A percentile compares a stretch with the other conserved stretches of the same genome.
phyloP scores from a whole-genome alignment of 2,888 invertebrate genomes.

The Erebia palarica region DNA sequence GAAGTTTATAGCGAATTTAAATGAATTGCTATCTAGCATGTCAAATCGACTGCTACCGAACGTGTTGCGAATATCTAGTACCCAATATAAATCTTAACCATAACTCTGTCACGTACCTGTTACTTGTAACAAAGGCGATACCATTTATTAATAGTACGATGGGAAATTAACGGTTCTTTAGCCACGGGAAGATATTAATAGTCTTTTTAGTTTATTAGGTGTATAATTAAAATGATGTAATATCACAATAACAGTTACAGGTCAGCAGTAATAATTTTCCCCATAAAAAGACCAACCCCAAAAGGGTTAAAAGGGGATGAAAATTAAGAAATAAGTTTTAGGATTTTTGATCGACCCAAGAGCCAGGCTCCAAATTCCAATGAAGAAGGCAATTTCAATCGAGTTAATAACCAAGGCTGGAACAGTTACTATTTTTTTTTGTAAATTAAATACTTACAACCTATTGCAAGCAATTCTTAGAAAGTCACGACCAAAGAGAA shows the following conservation, averaged over 20 bases:
- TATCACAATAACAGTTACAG: too few species aligned
- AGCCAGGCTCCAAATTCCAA: too few species aligned
- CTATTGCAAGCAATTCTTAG: background rate
- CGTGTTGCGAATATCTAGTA: constrained; percentile 60
- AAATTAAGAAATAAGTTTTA: too few species aligned
- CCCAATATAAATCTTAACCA: constrained; percentile 43
- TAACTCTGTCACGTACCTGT: constrained; percentile 54
- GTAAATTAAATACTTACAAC: background rate
- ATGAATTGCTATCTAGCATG: constrained; percentile 55
- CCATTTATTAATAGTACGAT: constrained; percentile 40
- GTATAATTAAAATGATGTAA: background rate
- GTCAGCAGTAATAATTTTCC: too few species aligned
- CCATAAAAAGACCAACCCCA: too few species aligned
- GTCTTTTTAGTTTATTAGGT: background rate
- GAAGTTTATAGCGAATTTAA: constrained; percentile 14
- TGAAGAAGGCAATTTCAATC: too few species aligned
- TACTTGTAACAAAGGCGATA: constrained; percentile 48
- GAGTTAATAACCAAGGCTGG: too few species aligned
- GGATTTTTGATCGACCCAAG: too few species aligned
- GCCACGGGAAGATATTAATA: constrained; percentile 8
- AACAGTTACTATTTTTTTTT: too few species aligned
- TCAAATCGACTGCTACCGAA: constrained; percentile 51
- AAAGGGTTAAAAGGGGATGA: too few species aligned
- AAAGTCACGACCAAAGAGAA: constrained; percentile 29
- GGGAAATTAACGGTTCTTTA: constrained; percentile 39